Base-by-base conservation (phyloP, 2,888 invertebrate species). In the Drosophila buzzatii region DNA sequence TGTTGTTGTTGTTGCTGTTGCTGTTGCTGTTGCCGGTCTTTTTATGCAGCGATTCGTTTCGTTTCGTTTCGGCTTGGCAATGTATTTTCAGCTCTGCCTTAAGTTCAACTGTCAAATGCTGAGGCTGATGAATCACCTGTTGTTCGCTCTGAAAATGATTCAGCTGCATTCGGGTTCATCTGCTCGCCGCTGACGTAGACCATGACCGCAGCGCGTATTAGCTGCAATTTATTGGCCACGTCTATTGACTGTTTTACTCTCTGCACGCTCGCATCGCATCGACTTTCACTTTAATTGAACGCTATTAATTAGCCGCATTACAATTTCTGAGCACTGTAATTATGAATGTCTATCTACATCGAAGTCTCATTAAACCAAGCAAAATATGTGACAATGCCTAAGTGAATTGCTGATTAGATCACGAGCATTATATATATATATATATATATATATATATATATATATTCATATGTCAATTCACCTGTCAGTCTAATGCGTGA, bases 121-220 rank as follows among this genome's bases (percentile, higher is more conserved):
- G 61, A 62, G 57, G 65, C 68, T 57, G 52, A 74, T 79, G 79
- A 79, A 77, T 79, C 79, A 79, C 81, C 79, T 79, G 79, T 78
- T 81, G 55, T 7, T 35, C 44, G 33, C 3, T 37, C 18, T 33
- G 42, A n/a, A 45, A 41, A 37, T 75, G 61, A 71, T 56, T 80
- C 80, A 68, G 68, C 55, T 80, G 80, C 67, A 69, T 18, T 55
- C 10, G 9, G 16, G 47, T 31, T 53, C 20, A 42, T 20, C 47
- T 49, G 49, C 31, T 31, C 49, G 10, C 2, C 37, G 20, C 18
- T 20, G 68, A 12, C 2, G 12, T 27, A 10, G 55, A 53, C 58
- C 62, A 56, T 77, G 59, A 57, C 60, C 67, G 66, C 35, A 62
- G 56, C 62, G 31, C 37, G 44, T 44, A 45, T 45, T 39, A 14